Evolutionary conservation across 2,113 vertebrate species (phyloP).

Genomic region (Stercorarius parasiticus): DNA sequence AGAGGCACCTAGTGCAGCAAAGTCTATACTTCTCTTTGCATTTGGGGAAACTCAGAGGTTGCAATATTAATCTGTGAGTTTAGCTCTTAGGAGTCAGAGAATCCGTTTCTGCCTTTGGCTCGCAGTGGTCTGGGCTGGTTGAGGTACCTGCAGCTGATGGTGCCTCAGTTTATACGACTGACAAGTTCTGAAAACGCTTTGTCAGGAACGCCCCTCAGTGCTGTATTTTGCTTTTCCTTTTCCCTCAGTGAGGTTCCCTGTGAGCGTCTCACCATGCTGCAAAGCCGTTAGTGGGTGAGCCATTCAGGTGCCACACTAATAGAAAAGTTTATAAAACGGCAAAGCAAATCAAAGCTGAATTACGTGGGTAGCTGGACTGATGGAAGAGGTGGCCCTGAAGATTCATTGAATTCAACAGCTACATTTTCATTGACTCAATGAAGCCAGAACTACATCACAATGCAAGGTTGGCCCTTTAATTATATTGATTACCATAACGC

Average conservation of each 20-base stretch:
- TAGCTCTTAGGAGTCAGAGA: neutral
- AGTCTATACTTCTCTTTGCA: neutral
- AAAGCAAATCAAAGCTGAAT: neutral
- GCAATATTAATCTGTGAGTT: neutral
- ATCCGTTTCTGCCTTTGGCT: neutral
- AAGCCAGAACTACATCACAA: neutral
- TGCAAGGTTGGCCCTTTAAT: neutral
- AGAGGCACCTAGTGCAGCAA: neutral
- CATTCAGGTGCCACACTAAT: neutral
- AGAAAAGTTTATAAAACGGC: neutral
- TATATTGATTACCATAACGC: neutral
- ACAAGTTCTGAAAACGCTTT: neutral
- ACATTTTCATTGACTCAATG: neutral
- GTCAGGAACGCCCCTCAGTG: neutral
- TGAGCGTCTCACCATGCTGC: neutral
- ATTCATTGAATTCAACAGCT: neutral
- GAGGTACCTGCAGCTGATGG: neutral
- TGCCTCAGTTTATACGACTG: neutral
- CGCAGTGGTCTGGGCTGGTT: neutral
- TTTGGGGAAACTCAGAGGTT: neutral
- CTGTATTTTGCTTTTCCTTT: neutral
- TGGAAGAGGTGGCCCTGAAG: neutral
- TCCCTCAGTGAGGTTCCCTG: neutral
- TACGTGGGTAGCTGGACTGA: neutral
- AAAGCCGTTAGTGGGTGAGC: neutral